Conservation (phyloP, 2,888 invertebrate species). For the Bellardia pandia region DNA sequence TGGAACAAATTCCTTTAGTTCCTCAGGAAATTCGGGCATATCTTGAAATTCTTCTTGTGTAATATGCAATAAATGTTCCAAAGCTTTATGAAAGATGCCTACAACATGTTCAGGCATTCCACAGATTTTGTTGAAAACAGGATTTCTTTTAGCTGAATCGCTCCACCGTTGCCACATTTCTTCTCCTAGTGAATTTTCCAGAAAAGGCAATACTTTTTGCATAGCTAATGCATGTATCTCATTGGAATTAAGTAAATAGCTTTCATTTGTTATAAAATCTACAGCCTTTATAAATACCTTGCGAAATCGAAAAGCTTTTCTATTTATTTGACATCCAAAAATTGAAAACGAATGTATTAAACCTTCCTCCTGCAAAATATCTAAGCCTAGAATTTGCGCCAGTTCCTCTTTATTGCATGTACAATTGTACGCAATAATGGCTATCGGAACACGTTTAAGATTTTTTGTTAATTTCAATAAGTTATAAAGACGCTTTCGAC, state of each 20-base stretch:
- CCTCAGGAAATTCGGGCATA: slow-evolving; percentile 87
- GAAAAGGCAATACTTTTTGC: slow-evolving; percentile 85
- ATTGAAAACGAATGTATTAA: slow-evolving; percentile 82
- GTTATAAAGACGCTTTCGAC: slow-evolving; percentile 78
- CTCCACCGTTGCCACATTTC: slow-evolving; percentile 87
- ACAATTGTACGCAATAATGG: slow-evolving; percentile 77
- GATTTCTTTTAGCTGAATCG: slow-evolving; percentile 76
- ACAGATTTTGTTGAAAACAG: slow-evolving; percentile 82
- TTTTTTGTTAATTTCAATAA: slow-evolving; percentile 76
- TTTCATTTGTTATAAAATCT: slow-evolving; percentile 79
- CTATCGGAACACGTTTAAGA: slow-evolving; percentile 78
- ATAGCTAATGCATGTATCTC: slow-evolving; percentile 86
- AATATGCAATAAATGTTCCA: slow-evolving; percentile 87
- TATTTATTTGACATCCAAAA: slow-evolving; percentile 66
- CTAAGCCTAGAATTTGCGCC: slow-evolving; percentile 72
- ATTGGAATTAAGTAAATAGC: slow-evolving; percentile 79
- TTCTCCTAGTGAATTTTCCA: slow-evolving; percentile 86
- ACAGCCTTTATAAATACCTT: slow-evolving; percentile 84
- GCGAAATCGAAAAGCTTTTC: slow-evolving; percentile 69
- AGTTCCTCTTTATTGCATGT: slow-evolving; percentile 61
- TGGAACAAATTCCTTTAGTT: slow-evolving; percentile 86
- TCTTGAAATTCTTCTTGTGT: slow-evolving; percentile 86
- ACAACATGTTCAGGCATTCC: slow-evolving; percentile 85
- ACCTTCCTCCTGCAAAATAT: slow-evolving; percentile 83
- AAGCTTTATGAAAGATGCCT: slow-evolving; percentile 88